These are phyloP conservation scores for Chrysolina oricalcia DNA, from an alignment of 2,888 invertebrate genomes.

Conservation along the genomic window DNA sequence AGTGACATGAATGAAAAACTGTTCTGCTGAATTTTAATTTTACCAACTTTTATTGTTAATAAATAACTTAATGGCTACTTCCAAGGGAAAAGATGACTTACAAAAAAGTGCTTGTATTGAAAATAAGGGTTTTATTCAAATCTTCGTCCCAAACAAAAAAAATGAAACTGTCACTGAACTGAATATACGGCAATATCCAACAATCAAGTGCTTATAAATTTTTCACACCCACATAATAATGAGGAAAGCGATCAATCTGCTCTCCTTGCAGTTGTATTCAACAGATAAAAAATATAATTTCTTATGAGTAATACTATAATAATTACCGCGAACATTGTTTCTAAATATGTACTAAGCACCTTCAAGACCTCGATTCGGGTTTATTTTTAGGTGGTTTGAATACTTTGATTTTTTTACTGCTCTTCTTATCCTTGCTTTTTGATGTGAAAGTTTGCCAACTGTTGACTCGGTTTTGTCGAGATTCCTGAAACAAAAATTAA, in stretches of 20 bases:
- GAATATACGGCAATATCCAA: background rate
- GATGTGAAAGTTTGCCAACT: conserved; percentile 92
- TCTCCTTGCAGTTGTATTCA: background rate
- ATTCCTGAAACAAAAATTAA: conserved; percentile 78
- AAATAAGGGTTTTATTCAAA: background rate
- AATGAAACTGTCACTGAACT: too few relatives aligned
- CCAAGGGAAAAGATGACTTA: background rate
- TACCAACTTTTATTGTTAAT: too few relatives aligned
- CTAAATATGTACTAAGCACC: background rate
- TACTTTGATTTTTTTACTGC: conserved; percentile 82
- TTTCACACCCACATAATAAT: conserved; percentile 1
- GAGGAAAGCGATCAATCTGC: background rate
- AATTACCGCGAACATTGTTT: conserved; percentile 23
- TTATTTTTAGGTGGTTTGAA: conserved; percentile 96
- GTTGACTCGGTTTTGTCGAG: conserved; percentile 91
- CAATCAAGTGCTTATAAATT: background rate
- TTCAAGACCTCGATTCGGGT: conserved; percentile 87
- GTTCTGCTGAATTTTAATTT: too few relatives aligned
- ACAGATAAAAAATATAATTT: conserved; percentile 18
- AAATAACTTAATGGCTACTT: background rate
- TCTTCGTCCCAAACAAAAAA: background rate
- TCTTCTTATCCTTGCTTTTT: conserved; percentile 82
- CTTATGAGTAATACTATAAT: conserved; percentile 16
- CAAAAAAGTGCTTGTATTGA: background rate
- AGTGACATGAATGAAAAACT: too few relatives aligned